phyloP scores from a whole-genome alignment of 2,113 vertebrate genomes.

The Mohoua ochrocephala region DNA sequence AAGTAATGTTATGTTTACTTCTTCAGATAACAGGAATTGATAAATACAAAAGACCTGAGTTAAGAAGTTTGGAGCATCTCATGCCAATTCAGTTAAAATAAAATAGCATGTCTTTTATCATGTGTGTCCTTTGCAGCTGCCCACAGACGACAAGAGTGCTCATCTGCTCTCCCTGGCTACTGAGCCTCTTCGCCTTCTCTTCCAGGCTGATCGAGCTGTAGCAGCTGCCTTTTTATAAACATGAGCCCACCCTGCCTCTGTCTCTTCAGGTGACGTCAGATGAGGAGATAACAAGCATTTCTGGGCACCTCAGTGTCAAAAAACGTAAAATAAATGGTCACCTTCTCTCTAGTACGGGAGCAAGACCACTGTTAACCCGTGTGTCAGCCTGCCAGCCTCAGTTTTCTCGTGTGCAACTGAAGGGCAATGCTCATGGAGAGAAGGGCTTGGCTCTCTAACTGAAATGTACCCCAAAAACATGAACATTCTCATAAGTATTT shows the following conservation, averaged over 20 bases:
- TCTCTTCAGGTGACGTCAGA: not conserved
- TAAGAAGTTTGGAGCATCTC: not conserved
- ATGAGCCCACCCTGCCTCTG: not conserved
- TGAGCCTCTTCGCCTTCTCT: not conserved
- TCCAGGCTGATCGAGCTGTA: not conserved
- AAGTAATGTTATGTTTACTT: not conserved
- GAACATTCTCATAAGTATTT: not conserved
- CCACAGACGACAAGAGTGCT: not conserved
- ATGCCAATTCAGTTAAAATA: not conserved
- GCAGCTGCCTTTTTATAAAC: not conserved
- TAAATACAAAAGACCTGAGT: not conserved
- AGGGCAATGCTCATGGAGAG: not conserved
- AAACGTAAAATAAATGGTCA: not conserved
- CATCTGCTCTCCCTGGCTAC: not conserved
- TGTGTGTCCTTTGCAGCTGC: not conserved
- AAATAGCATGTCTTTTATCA: not conserved
- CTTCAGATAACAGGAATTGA: not conserved
- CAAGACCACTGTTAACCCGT: not conserved
- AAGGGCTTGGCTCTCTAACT: not conserved
- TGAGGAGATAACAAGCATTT: not conserved
- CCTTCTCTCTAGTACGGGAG: not conserved
- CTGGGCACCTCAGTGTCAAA: not conserved
- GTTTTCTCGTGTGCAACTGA: not conserved
- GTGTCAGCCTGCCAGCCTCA: not conserved
- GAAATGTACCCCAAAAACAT: not conserved